Evolutionary conservation across 1,140 invertebrate genomes (phyloP).

Genomic region (Drosophila kohkoa): DNA sequence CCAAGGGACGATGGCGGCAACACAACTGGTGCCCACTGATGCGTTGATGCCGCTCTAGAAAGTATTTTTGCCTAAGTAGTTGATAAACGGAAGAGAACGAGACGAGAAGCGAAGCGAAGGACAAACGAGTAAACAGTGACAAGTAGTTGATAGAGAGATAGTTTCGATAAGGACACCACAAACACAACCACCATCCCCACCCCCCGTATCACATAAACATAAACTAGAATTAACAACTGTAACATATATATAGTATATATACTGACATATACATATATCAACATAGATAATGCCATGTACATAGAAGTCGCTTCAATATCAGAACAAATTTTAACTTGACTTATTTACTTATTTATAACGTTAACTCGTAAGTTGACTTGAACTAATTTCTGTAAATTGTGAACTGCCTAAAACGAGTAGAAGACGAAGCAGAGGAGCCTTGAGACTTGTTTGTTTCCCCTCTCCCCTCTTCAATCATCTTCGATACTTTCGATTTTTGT

Average conservation of each 20-base stretch:
- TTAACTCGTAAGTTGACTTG: slow-evolving; percentile 19
- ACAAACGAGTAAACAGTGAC: slow-evolving; percentile 83
- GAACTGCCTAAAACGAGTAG: slow-evolving; percentile 33
- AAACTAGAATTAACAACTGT: neutral
- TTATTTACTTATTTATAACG: slow-evolving; percentile 18
- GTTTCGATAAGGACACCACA: slow-evolving; percentile 22
- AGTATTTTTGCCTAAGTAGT: slow-evolving; percentile 68
- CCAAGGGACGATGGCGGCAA: slow-evolving; percentile 42
- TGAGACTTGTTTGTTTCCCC: slow-evolving; percentile 33
- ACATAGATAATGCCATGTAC: slow-evolving; percentile 23
- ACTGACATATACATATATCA: slow-evolving; percentile 18
- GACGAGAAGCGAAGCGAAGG: slow-evolving; percentile 26
- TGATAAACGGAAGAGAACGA: slow-evolving; percentile 12
- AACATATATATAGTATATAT: slow-evolving; percentile 5
- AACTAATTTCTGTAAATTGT: slow-evolving; percentile 39
- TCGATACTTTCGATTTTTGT: neutral
- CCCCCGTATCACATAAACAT: neutral
- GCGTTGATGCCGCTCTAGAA: slow-evolving; percentile 68
- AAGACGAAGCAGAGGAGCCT: slow-evolving; percentile 14
- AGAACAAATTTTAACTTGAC: slow-evolving; percentile 30
- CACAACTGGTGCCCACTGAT: slow-evolving; percentile 54
- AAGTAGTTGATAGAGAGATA: slow-evolving; percentile 62
- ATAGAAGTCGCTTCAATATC: slow-evolving; percentile 54
- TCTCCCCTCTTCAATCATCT: neutral
- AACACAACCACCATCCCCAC: slow-evolving; percentile 6